Percentiles rank a stretch among this genome's conserved stretches.
Conservation (phyloP, 2,888 invertebrate genomes). For the Ornithoptera priamus region DNA sequence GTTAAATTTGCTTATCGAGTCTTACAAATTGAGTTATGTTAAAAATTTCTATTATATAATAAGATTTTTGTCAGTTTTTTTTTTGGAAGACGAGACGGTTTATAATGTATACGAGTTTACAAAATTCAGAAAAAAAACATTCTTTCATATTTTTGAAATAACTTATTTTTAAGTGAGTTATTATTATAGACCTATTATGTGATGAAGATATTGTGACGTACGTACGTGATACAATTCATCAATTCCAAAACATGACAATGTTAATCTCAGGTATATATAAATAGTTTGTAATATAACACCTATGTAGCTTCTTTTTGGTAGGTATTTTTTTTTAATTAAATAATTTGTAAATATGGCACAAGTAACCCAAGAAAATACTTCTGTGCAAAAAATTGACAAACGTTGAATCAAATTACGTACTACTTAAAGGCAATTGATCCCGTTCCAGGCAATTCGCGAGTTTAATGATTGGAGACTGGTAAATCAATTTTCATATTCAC, state of each 20-base stretch:
- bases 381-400: slow-evolving; percentile 21
- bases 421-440: slow-evolving; percentile 78
- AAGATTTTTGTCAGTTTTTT: slow-evolving; percentile 3
- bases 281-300: too few species aligned
- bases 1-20: slow-evolving; percentile 15
- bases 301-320: too few species aligned
- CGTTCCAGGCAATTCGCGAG: slow-evolving; percentile 71
- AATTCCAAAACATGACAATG: too few species aligned
- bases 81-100: slow-evolving; percentile 28
- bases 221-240: too few species aligned
- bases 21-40: slow-evolving; percentile 10
- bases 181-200: too few species aligned
- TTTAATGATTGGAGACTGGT: not conserved
- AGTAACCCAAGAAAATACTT: slow-evolving; percentile 5
- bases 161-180: too few species aligned
- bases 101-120: not conserved
- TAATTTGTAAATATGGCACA: too few species aligned
- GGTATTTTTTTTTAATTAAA: too few species aligned
- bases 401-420: slow-evolving; percentile 40
- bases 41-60: slow-evolving; percentile 1
- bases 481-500: slow-evolving; percentile 7
- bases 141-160: not conserved
- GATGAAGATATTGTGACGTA: too few species aligned
- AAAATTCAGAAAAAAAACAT: not conserved
- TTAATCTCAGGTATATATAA: too few species aligned